phyloP scores from a whole-genome alignment of 2,113 vertebrate species.

The Bettongia penicillata region DNA sequence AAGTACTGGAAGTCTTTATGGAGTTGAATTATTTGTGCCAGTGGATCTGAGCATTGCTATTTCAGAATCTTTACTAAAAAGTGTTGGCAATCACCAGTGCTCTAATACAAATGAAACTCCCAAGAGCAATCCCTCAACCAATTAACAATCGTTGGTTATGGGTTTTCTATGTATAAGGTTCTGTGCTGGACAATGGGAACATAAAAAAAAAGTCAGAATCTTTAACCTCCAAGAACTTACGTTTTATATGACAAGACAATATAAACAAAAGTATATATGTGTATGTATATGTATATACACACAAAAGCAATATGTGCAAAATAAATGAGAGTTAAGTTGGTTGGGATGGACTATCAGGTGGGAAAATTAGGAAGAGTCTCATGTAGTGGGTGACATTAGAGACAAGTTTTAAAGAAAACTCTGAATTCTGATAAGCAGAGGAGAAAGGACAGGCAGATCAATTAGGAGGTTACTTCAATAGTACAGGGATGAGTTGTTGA shows the following conservation, averaged over 20 bases:
- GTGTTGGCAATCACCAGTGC: slow-evolving; percentile 82
- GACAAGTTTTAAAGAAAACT: background rate
- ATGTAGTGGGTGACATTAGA: background rate
- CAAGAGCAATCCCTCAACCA: slow-evolving; percentile 55
- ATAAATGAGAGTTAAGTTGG: background rate
- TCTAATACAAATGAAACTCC: slow-evolving; percentile 78
- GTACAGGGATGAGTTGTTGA: background rate
- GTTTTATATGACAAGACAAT: background rate
- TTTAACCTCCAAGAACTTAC: background rate
- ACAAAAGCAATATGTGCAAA: background rate
- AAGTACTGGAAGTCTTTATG: slow-evolving; percentile 82
- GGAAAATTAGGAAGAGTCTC: background rate
- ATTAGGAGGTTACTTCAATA: background rate
- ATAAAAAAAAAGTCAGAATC: background rate
- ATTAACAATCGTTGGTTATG: background rate
- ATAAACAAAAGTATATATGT: background rate
- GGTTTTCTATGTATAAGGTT: background rate
- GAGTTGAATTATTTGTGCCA: slow-evolving; percentile 83
- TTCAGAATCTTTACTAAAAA: slow-evolving; percentile 78
- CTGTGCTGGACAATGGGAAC: background rate
- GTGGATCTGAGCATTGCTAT: slow-evolving; percentile 78
- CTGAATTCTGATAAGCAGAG: background rate
- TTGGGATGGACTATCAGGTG: background rate
- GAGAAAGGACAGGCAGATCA: background rate
- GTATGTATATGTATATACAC: background rate